Conservation (phyloP, 35 echinoderm and acorn worm genomes). For the Amphiura filiformis region DNA sequence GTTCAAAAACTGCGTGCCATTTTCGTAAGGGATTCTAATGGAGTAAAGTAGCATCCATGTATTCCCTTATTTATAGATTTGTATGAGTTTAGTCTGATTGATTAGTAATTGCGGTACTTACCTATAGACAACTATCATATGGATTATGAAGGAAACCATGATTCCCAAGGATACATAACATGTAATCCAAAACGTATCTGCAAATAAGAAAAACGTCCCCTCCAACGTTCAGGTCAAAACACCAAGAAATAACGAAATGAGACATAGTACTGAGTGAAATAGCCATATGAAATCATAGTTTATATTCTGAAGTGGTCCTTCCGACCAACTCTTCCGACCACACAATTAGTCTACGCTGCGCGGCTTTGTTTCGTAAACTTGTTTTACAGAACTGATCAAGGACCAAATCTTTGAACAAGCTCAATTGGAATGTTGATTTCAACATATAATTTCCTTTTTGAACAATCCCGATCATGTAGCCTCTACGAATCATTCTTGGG, state of each 20-base stretch:
- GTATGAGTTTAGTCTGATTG: too few relatives aligned
- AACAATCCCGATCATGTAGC: too few relatives aligned
- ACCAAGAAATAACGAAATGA: background rate
- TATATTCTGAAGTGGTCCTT: background rate
- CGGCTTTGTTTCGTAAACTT: too few relatives aligned
- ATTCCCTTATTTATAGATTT: too few relatives aligned
- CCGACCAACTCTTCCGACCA: background rate
- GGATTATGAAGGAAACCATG: background rate
- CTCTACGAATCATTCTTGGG: too few relatives aligned
- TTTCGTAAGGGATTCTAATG: background rate
- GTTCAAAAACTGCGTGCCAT: too few relatives aligned
- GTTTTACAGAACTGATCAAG: too few relatives aligned
- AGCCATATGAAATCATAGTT: background rate
- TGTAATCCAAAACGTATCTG: constrained; percentile 23
- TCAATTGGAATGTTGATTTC: too few relatives aligned
- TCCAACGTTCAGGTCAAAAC: background rate
- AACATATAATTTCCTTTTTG: too few relatives aligned
- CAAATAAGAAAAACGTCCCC: background rate
- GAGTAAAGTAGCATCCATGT: background rate
- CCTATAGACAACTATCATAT: background rate
- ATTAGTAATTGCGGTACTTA: background rate
- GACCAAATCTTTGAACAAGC: too few relatives aligned
- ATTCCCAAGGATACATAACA: constrained; percentile 2
- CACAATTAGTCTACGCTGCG: background rate
- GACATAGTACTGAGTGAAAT: background rate